Evolutionary conservation across 2,113 vertebrate species (phyloP), one percentile per base, ranked within the genome.

Genomic region (Menidia beryllina): DNA sequence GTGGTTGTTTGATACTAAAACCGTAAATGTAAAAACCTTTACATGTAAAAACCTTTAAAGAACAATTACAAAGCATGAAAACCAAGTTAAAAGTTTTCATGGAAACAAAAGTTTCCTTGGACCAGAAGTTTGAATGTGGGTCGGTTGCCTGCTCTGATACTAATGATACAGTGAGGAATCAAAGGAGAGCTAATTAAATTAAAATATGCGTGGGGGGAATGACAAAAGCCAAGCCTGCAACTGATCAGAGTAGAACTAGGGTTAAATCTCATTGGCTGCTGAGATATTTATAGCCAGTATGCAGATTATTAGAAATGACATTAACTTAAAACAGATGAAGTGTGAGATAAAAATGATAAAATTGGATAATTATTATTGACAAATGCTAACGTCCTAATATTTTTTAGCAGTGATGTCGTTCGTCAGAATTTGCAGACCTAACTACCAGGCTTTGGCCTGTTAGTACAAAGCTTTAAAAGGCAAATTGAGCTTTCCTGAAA

Each of bases 21-120:
- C n/a, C n/a, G n/a, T n/a, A n/a, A n/a, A n/a, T 8, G 21, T 69
- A 53, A 82, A 57, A 54, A 1, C 20, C 52, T 52, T 63, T 20
- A 5, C n/a, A n/a, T 8, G 21, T 69, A 53, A 82, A 57, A 54
- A 1, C 20, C 52, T 52, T 63, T 20, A 5, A n/a, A 50, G 10
- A 53, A 52, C 60, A 38, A 60, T 19, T 43, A 56, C 61, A 68
- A 75, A 78, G 69, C 64, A 71, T 20, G 34, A 81, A 77, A 66
- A 55, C 21, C 11, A 21, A 19, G 17, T 15, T 45, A 17, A 45
- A 17, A n/a, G 7, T 45, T n/a, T n/a, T n/a, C n/a, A n/a, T 11
- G 17, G 39, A 15, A 2, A 15, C 17, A 41, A 41, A 41, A 15
- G 39, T 41, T 15, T 41, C 39, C 4, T 41, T 15, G 14, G 30